Conservation (phyloP, 92 coral and sea anemone species). For the Porites cylindrica region DNA sequence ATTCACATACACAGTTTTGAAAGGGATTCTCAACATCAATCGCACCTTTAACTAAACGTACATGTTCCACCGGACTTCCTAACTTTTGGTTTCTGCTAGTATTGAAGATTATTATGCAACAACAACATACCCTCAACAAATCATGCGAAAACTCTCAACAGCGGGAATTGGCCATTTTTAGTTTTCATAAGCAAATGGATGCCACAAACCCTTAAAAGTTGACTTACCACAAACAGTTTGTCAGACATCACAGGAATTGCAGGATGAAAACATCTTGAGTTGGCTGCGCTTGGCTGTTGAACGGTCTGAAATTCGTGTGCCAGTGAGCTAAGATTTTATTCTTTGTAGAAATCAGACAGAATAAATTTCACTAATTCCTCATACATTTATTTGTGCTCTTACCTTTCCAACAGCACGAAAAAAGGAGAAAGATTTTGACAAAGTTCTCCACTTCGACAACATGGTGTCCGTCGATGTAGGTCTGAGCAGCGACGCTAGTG, state of each 20-base stretch:
- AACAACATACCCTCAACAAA: no score
- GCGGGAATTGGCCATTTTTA: neutral
- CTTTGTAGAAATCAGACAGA: neutral
- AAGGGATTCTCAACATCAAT: no score
- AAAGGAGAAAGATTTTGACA: constrained; percentile 28
- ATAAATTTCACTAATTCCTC: neutral
- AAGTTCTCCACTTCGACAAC: constrained; percentile 42
- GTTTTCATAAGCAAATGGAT: no score
- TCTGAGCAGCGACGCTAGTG: neutral
- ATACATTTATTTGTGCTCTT: neutral
- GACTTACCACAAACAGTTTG: constrained; percentile 87
- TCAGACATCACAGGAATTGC: constrained; percentile 73
- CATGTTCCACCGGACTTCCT: no score
- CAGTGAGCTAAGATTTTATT: neutral
- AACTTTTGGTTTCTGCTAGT: no score
- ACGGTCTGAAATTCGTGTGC: constrained; percentile 31
- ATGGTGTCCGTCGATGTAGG: constrained; percentile 12
- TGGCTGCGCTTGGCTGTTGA: constrained; percentile 24
- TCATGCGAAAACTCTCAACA: no score
- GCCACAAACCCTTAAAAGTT: neutral
- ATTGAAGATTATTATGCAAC: no score
- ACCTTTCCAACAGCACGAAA: constrained; percentile 48
- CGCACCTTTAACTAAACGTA: no score
- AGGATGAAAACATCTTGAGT: constrained; percentile 75
- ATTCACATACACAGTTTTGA: no score